Evolutionary conservation across 1,140 invertebrate genomes (phyloP).

Genomic region (Myzus persicae): DNA sequence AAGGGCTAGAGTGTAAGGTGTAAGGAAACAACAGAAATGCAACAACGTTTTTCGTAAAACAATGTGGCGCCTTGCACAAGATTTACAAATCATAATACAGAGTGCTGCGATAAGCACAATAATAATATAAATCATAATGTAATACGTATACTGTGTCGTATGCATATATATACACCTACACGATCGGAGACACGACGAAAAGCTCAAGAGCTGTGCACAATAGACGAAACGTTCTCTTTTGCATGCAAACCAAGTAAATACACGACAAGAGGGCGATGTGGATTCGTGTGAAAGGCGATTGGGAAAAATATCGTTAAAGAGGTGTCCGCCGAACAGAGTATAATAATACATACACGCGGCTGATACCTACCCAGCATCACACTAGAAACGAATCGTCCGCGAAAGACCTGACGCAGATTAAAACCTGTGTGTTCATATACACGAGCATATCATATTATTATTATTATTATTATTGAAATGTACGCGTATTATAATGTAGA

Average conservation of each 20-base stretch:
- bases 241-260: not conserved
- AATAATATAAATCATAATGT: not conserved
- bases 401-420: not conserved
- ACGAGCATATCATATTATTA: not conserved
- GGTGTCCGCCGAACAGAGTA: not conserved
- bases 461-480: too few relatives aligned
- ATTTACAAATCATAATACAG: not conserved
- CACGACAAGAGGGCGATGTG: not conserved
- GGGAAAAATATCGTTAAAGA: not conserved
- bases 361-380: not conserved
- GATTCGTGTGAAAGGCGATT: slow-evolving; percentile 36
- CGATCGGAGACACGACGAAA: slow-evolving; percentile 10
- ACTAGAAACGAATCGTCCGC: not conserved
- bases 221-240: slow-evolving; percentile 20
- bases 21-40: not conserved
- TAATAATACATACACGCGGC: too few relatives aligned
- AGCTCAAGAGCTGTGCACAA: slow-evolving; percentile 13
- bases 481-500: not conserved
- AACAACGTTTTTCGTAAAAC: not conserved
- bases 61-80: not conserved
- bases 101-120: not conserved
- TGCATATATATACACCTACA: not conserved
- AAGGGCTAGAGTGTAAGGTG: not conserved
- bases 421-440: not conserved
- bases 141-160: not conserved